Conservation (phyloP, 2,797 vertebrate genomes). For the Sandelia bainsii region DNA sequence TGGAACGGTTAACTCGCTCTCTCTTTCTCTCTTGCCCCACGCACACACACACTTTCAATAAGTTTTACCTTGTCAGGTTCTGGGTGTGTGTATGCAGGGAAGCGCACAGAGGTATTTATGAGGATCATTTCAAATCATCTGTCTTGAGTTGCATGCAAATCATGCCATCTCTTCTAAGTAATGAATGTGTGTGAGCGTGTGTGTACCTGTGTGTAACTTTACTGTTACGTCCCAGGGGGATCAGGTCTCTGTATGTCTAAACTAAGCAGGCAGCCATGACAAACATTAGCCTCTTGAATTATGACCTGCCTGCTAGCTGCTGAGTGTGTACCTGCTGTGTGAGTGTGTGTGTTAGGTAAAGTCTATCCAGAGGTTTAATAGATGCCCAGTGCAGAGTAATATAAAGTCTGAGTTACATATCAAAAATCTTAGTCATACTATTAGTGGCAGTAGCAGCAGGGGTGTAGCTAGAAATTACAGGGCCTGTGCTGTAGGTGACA, state of each 20-base stretch:
- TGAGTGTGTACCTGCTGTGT: conserved; percentile 60
- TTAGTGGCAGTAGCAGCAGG: conserved; percentile 5
- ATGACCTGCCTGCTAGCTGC: conserved; percentile 65
- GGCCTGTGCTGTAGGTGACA: neutral
- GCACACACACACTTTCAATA: conserved; percentile 22
- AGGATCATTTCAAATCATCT: conserved; percentile 69
- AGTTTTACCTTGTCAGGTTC: conserved; percentile 38
- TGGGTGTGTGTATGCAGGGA: conserved; percentile 34
- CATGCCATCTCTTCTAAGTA: conserved; percentile 60
- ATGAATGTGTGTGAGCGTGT: conserved; percentile 38
- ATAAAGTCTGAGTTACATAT: conserved; percentile 33
- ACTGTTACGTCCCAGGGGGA: conserved; percentile 46
- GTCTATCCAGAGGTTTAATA: conserved; percentile 37
- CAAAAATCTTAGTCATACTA: conserved; percentile 21
- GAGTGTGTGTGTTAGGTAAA: conserved; percentile 13
- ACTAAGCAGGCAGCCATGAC: conserved; percentile 68
- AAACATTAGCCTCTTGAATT: conserved; percentile 74
- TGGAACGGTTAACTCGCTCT: conserved; percentile 26
- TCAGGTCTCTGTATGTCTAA: conserved; percentile 66
- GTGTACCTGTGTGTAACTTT: conserved; percentile 40
- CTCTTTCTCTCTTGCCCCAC: conserved; percentile 21
- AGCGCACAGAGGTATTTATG: conserved; percentile 56
- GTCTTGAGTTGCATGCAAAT: conserved; percentile 60
- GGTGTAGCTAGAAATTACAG: neutral
- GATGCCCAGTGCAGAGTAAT: conserved; percentile 25